Conservation (phyloP, 2,113 vertebrate genomes). For the Heterotilapia buettikoferi region DNA sequence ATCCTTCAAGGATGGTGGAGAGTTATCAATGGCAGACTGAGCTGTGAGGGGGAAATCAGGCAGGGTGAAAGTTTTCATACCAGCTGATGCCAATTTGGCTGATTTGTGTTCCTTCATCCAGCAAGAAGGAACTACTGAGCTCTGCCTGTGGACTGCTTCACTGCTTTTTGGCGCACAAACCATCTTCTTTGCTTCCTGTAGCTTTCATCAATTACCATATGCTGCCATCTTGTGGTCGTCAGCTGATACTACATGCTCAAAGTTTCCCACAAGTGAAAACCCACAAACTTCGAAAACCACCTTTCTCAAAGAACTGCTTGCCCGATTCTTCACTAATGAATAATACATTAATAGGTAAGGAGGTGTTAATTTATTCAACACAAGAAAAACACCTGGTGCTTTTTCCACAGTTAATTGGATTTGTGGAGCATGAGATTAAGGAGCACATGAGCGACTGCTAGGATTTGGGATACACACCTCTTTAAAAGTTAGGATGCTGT, state of each 20-base stretch:
- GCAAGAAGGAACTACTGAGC: neutral
- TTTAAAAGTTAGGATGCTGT: neutral
- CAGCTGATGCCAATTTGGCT: neutral
- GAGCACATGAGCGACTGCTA: neutral
- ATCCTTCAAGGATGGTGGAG: neutral
- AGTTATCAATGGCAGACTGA: neutral
- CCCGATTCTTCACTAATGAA: neutral
- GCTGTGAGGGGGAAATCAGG: neutral
- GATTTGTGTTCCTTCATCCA: neutral
- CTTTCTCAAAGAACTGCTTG: neutral
- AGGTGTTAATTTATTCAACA: constrained; percentile 9
- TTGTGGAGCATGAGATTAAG: constrained; percentile 40
- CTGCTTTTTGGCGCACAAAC: neutral
- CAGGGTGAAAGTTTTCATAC: neutral
- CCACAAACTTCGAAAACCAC: neutral
- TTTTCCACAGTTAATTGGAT: constrained; percentile 36
- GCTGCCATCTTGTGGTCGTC: constrained; percentile 42
- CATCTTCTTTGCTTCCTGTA: neutral
- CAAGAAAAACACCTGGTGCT: constrained; percentile 18
- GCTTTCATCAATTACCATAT: neutral
- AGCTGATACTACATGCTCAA: neutral
- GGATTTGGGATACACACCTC: neutral
- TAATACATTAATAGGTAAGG: constrained; percentile 27
- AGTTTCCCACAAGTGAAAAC: neutral
- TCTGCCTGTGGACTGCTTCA: neutral